phyloP scores from a whole-genome alignment of 1,140 invertebrate species.

The Pemphigus obesinymphae region DNA sequence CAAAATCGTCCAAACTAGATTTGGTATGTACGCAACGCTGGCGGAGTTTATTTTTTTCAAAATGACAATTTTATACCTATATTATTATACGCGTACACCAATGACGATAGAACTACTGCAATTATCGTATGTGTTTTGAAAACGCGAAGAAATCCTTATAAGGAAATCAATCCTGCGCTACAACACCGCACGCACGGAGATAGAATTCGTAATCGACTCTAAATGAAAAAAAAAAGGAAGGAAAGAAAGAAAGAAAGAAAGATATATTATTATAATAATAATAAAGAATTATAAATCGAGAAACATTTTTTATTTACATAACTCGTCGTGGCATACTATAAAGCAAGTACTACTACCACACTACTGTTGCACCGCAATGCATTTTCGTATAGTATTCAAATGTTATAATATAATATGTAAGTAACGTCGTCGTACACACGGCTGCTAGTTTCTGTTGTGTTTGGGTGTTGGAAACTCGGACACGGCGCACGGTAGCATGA shows the following conservation, averaged over 20 bases:
- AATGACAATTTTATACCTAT: no score
- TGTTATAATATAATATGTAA: background rate
- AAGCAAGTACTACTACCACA: no score
- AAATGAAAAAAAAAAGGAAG: no score
- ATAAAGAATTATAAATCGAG: background rate
- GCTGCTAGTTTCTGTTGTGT: background rate
- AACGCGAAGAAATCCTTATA: background rate
- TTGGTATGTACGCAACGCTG: no score
- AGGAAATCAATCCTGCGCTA: background rate
- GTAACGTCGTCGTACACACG: background rate
- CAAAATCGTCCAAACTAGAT: no score
- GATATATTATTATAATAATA: background rate
- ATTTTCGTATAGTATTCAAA: background rate
- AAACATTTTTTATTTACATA: background rate
- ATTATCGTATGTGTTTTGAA: background rate
- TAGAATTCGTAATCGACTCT: background rate
- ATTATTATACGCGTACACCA: no score
- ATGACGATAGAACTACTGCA: background rate
- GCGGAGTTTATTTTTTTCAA: no score
- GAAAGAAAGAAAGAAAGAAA: background rate
- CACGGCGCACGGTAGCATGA: slow-evolving; percentile 5
- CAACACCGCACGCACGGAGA: background rate
- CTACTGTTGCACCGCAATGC: background rate
- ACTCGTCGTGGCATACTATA: background rate
- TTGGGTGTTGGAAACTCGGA: slow-evolving; percentile 9